Conservation (phyloP, 2,113 vertebrate genomes). For the Sus scrofa region DNA sequence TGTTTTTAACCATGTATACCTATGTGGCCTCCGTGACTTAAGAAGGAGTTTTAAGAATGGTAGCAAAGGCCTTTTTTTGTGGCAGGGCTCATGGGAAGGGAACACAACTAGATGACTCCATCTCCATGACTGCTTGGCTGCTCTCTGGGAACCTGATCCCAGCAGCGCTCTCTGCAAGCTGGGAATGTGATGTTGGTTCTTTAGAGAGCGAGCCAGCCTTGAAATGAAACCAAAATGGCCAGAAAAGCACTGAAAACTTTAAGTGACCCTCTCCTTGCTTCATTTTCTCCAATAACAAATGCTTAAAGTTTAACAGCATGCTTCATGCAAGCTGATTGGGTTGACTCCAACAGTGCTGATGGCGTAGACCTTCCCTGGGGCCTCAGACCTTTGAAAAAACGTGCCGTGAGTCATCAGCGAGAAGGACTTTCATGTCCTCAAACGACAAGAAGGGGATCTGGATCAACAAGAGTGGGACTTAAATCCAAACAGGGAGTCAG, state of each 20-base stretch:
- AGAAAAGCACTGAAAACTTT: neutral
- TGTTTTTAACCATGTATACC: neutral
- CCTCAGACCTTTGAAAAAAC: constrained; percentile 36
- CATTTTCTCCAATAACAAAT: neutral
- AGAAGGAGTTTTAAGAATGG: neutral
- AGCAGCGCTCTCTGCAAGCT: neutral
- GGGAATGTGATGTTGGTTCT: neutral
- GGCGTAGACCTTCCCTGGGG: neutral
- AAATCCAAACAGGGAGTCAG: neutral
- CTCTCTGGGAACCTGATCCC: neutral
- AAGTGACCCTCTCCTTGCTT: neutral
- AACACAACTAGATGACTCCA: neutral
- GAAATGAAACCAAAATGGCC: neutral
- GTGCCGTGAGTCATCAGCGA: constrained; percentile 50
- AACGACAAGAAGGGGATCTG: neutral
- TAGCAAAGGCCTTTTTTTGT: constrained; percentile 38
- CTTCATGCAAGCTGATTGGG: neutral
- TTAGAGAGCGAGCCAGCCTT: neutral
- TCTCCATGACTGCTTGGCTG: neutral
- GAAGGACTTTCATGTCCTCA: constrained; percentile 31
- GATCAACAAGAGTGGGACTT: neutral
- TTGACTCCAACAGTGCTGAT: neutral
- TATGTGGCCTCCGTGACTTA: neutral
- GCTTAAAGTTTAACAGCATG: neutral
- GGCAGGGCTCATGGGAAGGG: neutral